A percentile compares a stretch with the other conserved stretches of the same genome.
phyloP scores from a whole-genome alignment of 2,113 vertebrate genomes.

The Porphyrio hochstetteri region DNA sequence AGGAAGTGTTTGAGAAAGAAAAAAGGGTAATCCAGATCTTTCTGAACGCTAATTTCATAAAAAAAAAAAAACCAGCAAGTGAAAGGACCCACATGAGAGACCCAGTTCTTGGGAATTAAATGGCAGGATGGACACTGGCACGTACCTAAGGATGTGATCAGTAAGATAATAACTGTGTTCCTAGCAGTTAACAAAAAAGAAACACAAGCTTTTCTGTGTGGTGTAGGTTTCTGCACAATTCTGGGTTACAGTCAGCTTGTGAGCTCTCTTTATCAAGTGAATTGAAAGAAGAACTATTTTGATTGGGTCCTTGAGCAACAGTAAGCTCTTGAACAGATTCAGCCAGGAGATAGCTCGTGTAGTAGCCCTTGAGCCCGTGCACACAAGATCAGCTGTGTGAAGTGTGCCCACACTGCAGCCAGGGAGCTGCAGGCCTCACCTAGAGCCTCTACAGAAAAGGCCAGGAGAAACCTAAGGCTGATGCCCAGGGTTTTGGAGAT shows the following conservation, averaged over 20 bases:
- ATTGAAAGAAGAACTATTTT: neutral
- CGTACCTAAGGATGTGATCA: neutral
- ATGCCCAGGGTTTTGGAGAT: neutral
- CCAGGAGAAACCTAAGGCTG: neutral
- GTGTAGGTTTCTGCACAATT: neutral
- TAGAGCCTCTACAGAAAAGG: neutral
- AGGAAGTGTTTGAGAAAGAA: neutral
- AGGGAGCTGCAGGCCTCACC: neutral
- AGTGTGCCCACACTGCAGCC: neutral
- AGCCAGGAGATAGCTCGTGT: accelerated
- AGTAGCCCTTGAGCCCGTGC: neutral
- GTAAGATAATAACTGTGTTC: neutral
- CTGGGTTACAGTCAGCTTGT: neutral
- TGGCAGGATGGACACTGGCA: neutral
- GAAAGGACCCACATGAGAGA: neutral
- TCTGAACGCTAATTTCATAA: neutral
- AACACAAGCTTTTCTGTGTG: neutral
- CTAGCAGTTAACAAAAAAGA: neutral
- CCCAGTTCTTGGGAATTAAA: neutral
- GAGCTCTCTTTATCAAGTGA: neutral
- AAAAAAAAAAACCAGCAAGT: neutral
- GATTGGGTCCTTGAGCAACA: neutral
- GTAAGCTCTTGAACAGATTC: neutral
- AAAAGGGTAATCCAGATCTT: neutral
- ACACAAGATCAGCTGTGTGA: neutral